phyloP scores from a whole-genome alignment of 2,888 invertebrate genomes.

The Nineta flava region DNA sequence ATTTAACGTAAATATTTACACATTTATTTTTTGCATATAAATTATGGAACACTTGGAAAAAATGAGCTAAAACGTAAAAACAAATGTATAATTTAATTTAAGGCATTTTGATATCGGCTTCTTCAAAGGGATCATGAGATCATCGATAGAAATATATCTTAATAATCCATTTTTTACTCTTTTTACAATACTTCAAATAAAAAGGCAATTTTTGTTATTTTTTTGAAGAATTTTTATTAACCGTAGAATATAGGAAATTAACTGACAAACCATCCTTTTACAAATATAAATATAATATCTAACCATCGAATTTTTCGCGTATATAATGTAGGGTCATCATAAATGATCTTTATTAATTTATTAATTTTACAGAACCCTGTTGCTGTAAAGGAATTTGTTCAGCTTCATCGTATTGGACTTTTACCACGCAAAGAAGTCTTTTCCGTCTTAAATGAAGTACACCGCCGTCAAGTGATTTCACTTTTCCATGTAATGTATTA shows the following conservation, averaged over 20 bases:
- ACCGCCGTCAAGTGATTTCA: constrained; percentile 20
- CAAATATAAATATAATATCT: too few species aligned
- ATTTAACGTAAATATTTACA: constrained; percentile 29
- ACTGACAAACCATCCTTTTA: too few species aligned
- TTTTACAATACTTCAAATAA: not conserved
- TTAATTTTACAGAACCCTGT: constrained; percentile 15
- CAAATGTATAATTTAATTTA: not conserved
- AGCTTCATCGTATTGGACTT: constrained; percentile 19
- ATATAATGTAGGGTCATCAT: too few species aligned
- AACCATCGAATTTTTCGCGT: too few species aligned
- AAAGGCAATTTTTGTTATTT: not conserved
- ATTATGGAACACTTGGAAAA: not conserved
- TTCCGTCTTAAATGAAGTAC: constrained; percentile 21
- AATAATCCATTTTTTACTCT: not conserved
- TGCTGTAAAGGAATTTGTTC: constrained; percentile 23
- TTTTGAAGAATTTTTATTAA: too few species aligned
- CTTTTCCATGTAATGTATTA: constrained; percentile 24
- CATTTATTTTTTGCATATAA: constrained; percentile 1
- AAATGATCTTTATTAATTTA: not conserved
- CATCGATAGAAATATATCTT: too few species aligned
- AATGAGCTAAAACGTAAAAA: not conserved
- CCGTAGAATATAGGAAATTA: too few species aligned
- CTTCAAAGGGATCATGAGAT: too few species aligned
- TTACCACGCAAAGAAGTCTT: constrained; percentile 23
- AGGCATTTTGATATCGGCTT: not conserved